phyloP scores from a whole-genome alignment of 2,888 invertebrate genomes.

The Coecobrya sp. region DNA sequence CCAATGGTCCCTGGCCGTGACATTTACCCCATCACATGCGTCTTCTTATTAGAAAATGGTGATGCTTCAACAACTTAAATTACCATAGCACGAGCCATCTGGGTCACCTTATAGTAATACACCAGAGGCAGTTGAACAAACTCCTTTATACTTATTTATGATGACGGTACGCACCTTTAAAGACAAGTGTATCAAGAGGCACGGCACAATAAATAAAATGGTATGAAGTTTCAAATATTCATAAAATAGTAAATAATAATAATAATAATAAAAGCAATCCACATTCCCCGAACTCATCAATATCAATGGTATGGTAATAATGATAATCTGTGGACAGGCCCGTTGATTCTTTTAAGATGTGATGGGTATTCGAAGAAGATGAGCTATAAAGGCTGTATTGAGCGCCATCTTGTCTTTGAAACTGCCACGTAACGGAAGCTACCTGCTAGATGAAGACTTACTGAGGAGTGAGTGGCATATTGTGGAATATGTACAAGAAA shows the following conservation, averaged over 20 bases:
- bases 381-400: too few relatives aligned
- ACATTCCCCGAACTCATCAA: conserved; percentile 26
- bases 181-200: conserved; percentile 4
- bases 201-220: conserved; percentile 31
- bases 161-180: conserved; percentile 35
- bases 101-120: conserved; percentile 67
- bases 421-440: background rate
- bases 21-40: conserved; percentile 79
- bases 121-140: conserved; percentile 51
- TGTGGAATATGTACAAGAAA: background rate
- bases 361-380: background rate
- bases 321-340: background rate
- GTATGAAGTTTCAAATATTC: background rate
- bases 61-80: conserved; percentile 76
- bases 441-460: background rate
- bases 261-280: background rate
- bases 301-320: background rate
- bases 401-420: conserved; percentile 2
- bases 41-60: conserved; percentile 63
- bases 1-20: conserved; percentile 82
- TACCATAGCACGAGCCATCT: conserved; percentile 77
- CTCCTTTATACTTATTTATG: conserved; percentile 23
- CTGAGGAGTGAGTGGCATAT: background rate
- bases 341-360: background rate
- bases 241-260: background rate